These are phyloP conservation scores for Thereva nobilitata DNA, from an alignment of 2,888 invertebrate species.

Conservation along the genomic window DNA sequence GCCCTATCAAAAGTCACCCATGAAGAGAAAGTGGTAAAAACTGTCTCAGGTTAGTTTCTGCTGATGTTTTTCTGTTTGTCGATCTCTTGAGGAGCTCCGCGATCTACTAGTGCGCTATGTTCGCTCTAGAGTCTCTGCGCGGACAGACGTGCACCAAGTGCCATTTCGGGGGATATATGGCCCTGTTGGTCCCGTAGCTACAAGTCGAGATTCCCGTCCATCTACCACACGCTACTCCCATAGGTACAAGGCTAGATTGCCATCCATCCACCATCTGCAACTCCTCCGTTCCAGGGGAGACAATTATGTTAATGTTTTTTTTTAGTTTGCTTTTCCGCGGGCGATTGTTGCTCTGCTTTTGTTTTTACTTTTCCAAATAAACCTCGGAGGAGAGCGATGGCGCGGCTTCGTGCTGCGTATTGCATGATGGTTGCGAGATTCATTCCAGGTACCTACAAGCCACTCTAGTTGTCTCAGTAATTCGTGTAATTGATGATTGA, in stretches of 20 bases:
- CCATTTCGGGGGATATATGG: background rate
- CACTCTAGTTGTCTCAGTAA: background rate
- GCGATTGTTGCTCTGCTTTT: constrained; percentile 8
- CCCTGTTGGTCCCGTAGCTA: background rate
- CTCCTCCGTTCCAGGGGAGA: constrained; percentile 1
- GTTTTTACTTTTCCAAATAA: background rate
- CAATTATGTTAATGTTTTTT: constrained; percentile 22
- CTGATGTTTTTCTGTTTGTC: background rate
- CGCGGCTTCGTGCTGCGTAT: background rate
- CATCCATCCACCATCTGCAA: background rate
- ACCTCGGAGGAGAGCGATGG: background rate
- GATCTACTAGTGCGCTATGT: no score
- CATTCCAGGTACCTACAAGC: background rate
- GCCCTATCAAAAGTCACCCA: constrained; percentile 17
- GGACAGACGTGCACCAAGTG: background rate
- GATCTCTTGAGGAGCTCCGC: no score
- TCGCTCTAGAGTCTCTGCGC: no score
- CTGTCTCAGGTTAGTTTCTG: constrained; percentile 26
- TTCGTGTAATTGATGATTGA: constrained; percentile 10
- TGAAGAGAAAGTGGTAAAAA: constrained; percentile 41
- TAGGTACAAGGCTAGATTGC: no score
- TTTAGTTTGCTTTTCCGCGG: background rate
- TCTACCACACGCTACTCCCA: no score
- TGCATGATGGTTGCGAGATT: background rate
- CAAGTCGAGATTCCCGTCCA: background rate